Base-by-base conservation (phyloP, 2,113 vertebrate genomes). In the Calidris pugnax region DNA sequence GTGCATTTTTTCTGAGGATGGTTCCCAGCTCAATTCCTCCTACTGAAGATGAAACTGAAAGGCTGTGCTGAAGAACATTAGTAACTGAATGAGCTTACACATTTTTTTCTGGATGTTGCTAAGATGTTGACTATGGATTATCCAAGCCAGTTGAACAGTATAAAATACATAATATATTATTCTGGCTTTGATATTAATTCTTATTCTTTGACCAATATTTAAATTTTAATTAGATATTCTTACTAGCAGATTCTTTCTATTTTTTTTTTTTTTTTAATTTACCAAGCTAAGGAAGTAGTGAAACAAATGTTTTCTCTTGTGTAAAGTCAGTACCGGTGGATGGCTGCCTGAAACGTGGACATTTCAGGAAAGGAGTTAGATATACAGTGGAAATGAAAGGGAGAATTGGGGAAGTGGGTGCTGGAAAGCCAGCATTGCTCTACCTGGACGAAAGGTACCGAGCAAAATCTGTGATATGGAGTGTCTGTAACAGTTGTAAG, bases 361-460 rank as follows among this genome's bases (percentile, higher is more conserved):
- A 11, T 56, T 76, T 90, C 15, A 22, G 48, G 30, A 32, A 24
- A 91, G 16, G 43, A 62, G 22, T 76, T 63, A 17, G 10, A 91
- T 35, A 19, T 33, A 35, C 32, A 66, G 53, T 12, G 39, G 51
- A 50, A 57, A 4, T 22, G 30, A 68, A 91, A 71, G 64, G 37
- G 26, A 75, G 47, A 77, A 53, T 77, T 76, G n/a, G 20, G 41
- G 50, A 63, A 43, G 32, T 18, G 24, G 21, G 10, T 20, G 8
- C 24, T 80, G 53, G 57, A 30, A 85, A 85, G 11, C 48, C 24
- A 57, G 33, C 14, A 35, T 69, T 83, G 57, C 57, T 50, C 24
- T 64, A 20, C 19, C 14, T 27, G 24, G 16, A 13, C 37, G 27
- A 53, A 45, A 0, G 4, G 18, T 21, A 59, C 27, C 0, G 1